A percentile compares a stretch with the other conserved stretches of the same genome.
Conservation (phyloP, 1,140 invertebrate genomes). For the Neodiprion pinetum region DNA sequence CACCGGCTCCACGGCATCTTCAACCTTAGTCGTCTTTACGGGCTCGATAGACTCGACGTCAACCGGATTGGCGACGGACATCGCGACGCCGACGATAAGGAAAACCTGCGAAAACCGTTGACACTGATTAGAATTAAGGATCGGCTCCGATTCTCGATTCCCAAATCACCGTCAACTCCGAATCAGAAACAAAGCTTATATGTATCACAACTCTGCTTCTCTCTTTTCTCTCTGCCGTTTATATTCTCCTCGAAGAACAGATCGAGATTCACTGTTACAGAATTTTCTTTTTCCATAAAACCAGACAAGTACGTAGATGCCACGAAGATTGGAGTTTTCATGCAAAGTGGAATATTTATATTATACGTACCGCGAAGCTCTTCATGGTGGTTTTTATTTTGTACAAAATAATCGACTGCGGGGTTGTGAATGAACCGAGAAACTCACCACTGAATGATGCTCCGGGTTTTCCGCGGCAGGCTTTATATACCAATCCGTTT, state of each 20-base stretch:
- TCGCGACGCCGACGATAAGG: constrained; percentile 39
- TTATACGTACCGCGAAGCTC: constrained; percentile 48
- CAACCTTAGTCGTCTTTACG: constrained; percentile 15
- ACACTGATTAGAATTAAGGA: too few relatives aligned
- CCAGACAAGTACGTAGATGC: too few relatives aligned
- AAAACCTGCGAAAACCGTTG: constrained; percentile 27
- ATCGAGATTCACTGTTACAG: neutral
- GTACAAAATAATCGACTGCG: neutral
- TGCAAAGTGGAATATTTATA: too few relatives aligned
- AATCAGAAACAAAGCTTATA: neutral
- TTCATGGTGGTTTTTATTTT: constrained; percentile 43
- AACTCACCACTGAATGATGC: constrained; percentile 47
- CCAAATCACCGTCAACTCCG: neutral
- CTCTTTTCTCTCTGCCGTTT: too few relatives aligned
- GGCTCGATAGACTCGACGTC: constrained; percentile 45
- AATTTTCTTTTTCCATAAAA: neutral
- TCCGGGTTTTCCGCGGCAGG: constrained; percentile 14
- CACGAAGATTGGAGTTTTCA: too few relatives aligned
- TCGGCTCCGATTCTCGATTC: neutral
- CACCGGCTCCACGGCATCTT: constrained; percentile 24
- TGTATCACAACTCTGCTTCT: neutral
- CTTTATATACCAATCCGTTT: constrained; percentile 39
- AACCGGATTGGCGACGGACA: constrained; percentile 41
- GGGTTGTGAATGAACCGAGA: neutral
- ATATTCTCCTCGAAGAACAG: too few relatives aligned